These are phyloP conservation scores for Hydrotaea cyrtoneurina DNA, from an alignment of 2,888 invertebrate genomes.

Conservation along the genomic window DNA sequence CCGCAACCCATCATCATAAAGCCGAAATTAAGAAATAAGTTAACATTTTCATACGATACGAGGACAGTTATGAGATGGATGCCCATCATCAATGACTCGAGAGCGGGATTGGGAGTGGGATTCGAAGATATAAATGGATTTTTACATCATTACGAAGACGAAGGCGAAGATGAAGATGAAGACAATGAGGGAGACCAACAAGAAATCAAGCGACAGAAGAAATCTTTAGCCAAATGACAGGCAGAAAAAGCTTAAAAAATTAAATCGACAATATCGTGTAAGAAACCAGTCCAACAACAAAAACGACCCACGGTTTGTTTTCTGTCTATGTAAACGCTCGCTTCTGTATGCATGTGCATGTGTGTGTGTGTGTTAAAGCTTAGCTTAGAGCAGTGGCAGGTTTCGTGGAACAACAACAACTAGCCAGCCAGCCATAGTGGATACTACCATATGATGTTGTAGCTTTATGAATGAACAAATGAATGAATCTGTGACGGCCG, in stretches of 20 bases:
- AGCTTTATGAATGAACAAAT: constrained; percentile 65
- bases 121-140: constrained; percentile 1
- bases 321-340: background rate
- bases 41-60: constrained; percentile 37
- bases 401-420: constrained; percentile 43
- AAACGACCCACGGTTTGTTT: constrained; percentile 60
- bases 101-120: background rate
- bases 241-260: constrained; percentile 11
- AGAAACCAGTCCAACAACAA: constrained; percentile 61
- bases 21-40: constrained; percentile 42
- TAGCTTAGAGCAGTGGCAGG: constrained; percentile 54
- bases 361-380: constrained; percentile 8
- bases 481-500: constrained; percentile 47
- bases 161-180: background rate
- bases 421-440: background rate
- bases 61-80: constrained; percentile 54
- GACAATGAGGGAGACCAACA: background rate
- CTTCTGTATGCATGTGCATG: background rate
- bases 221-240: constrained; percentile 8
- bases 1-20: constrained; percentile 20
- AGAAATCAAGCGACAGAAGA: constrained; percentile 1
- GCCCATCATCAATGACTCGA: background rate
- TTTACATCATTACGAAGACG: constrained; percentile 38
- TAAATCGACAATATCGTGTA: constrained; percentile 39
- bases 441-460: constrained; percentile 41